Conservation (phyloP, 1,140 invertebrate genomes). For the Olivierus martensii region DNA sequence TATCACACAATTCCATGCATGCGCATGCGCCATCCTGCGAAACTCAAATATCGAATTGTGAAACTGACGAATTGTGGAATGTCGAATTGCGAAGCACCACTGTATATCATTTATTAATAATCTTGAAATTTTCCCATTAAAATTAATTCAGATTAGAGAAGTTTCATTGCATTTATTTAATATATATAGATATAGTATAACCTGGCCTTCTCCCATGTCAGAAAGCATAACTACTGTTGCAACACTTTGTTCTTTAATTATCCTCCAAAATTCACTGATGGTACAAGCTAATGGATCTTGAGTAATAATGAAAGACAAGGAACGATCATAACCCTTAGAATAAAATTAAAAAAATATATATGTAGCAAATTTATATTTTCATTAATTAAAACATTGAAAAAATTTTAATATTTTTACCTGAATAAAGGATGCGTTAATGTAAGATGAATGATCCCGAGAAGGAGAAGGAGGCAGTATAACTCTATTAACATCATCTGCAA, state of each 20-base stretch:
- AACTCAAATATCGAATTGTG: too few species aligned
- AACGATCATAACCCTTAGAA: constrained; percentile 67
- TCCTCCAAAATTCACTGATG: constrained; percentile 87
- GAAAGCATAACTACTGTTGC: constrained; percentile 87
- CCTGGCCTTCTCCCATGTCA: constrained; percentile 46
- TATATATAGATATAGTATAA: not conserved
- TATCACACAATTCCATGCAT: too few species aligned
- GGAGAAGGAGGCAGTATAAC: constrained; percentile 69
- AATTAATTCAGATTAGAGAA: too few species aligned
- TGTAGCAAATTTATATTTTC: not conserved
- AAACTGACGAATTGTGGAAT: too few species aligned
- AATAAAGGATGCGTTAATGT: constrained; percentile 94
- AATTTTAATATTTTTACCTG: constrained; percentile 42
- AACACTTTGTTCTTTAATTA: constrained; percentile 86
- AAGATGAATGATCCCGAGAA: constrained; percentile 75
- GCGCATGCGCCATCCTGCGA: too few species aligned
- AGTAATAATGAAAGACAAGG: constrained; percentile 85
- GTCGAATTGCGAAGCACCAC: too few species aligned
- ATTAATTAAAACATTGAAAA: not conserved
- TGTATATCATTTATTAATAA: too few species aligned
- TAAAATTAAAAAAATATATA: not conserved
- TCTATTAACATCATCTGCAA: constrained; percentile 59
- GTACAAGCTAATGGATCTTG: constrained; percentile 86
- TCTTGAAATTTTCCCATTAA: too few species aligned
- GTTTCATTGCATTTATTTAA: too few species aligned